phyloP scores from a whole-genome alignment of 1,140 invertebrate species.

The Aculops lycopersici region DNA sequence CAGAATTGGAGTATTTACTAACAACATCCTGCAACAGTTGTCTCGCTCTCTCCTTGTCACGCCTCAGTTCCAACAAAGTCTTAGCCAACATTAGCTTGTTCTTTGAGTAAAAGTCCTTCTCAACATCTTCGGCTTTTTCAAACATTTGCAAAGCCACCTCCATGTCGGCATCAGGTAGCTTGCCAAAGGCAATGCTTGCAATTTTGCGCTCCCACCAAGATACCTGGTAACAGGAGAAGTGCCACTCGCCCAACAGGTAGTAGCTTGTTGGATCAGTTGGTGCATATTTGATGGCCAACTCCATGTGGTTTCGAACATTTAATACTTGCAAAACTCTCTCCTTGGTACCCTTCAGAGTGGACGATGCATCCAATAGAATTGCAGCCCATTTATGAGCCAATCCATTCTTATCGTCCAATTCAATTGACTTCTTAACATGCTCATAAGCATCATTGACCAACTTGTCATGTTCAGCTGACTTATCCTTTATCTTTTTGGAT shows the following conservation, averaged over 20 bases:
- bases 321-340: conserved; percentile 3
- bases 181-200: conserved; percentile 2
- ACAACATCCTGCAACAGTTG: conserved; percentile 1
- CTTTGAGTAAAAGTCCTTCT: conserved; percentile 6
- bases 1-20: conserved; percentile 1
- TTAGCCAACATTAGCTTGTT: conserved; percentile 5
- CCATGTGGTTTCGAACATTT: conserved; percentile 4
- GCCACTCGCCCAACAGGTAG: conserved; percentile 7
- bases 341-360: conserved; percentile 2
- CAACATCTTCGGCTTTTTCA: conserved; percentile 5
- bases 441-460: not conserved
- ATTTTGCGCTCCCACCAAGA: conserved; percentile 6
- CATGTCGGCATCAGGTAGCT: conserved; percentile 5
- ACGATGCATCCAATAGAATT: conserved; percentile 3
- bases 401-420: conserved; percentile 3
- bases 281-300: conserved; percentile 6
- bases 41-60: conserved; percentile 1
- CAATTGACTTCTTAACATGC: conserved; percentile 1
- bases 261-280: conserved; percentile 5
- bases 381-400: conserved; percentile 8
- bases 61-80: conserved; percentile 4
- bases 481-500: not conserved
- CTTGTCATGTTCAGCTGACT: not conserved
- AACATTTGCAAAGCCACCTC: conserved; percentile 4
- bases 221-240: conserved; percentile 5